These are phyloP conservation scores for Danio albolineatus DNA, from an alignment of 2,797 vertebrate species.

Conservation along the genomic window DNA sequence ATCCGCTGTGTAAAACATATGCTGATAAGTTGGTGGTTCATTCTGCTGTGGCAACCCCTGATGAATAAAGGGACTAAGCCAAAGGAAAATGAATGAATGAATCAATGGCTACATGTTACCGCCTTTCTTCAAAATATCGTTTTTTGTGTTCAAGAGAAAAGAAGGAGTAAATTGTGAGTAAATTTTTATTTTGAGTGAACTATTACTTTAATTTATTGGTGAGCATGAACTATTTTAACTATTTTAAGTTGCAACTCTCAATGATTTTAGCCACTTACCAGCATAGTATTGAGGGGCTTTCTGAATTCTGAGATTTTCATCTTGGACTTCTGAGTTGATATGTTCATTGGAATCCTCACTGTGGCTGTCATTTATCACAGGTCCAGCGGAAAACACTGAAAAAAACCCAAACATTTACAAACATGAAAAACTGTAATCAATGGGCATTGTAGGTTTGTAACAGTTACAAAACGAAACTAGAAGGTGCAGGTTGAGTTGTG, in stretches of 20 bases:
- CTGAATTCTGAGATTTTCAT: slow-evolving; percentile 18
- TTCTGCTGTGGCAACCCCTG: no score
- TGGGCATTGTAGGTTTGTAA: not conserved
- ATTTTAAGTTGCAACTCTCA: not conserved
- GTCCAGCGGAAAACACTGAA: slow-evolving; percentile 25
- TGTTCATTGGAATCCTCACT: not conserved
- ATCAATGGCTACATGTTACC: no score
- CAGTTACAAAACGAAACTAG: not conserved
- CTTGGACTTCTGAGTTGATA: not conserved
- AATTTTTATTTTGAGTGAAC: no score
- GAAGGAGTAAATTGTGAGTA: no score
- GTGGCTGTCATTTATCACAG: not conserved
- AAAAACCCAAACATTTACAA: not conserved
- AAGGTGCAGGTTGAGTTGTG: not conserved
- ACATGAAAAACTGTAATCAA: not conserved
- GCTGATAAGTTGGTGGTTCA: no score
- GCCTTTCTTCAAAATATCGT: no score
- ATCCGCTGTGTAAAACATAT: no score
- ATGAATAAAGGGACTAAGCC: no score
- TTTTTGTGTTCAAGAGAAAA: no score
- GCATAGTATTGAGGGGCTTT: slow-evolving; percentile 33
- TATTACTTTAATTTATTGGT: not conserved
- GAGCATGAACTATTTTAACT: not conserved
- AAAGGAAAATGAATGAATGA: no score
- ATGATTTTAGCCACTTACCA: slow-evolving; percentile 36